These are phyloP conservation scores for Malthinus flaveolus DNA, from an alignment of 2,888 invertebrate genomes.

Conservation along the genomic window DNA sequence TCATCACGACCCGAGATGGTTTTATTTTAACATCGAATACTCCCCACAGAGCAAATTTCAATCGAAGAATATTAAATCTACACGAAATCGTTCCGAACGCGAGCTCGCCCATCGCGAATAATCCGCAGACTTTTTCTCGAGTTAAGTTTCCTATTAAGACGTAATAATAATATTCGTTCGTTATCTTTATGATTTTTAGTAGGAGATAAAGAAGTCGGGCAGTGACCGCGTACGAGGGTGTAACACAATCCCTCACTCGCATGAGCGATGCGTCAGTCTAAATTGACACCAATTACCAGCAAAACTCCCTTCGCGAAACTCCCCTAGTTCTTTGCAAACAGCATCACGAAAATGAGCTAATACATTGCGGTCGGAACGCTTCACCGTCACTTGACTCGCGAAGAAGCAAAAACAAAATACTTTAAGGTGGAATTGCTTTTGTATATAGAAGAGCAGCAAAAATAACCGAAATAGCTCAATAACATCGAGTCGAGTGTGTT, in stretches of 20 bases:
- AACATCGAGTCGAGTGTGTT: neutral
- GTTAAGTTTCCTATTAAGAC: neutral
- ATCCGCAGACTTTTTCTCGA: too few relatives aligned
- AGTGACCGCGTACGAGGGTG: slow-evolving; percentile 44
- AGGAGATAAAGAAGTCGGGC: slow-evolving; percentile 20
- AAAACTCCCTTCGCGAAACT: slow-evolving; percentile 56
- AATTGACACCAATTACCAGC: slow-evolving; percentile 69
- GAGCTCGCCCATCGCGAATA: too few relatives aligned
- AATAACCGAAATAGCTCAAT: neutral
- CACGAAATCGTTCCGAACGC: slow-evolving; percentile 6
- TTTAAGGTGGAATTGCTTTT: neutral
- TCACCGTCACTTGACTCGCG: slow-evolving; percentile 15
- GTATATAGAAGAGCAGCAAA: neutral
- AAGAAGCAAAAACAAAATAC: slow-evolving; percentile 4
- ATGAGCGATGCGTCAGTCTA: slow-evolving; percentile 63
- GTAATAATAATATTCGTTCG: slow-evolving; percentile 18
- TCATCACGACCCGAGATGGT: slow-evolving; percentile 31
- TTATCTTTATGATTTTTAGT: slow-evolving; percentile 21
- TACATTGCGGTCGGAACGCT: slow-evolving; percentile 36
- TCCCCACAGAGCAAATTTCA: slow-evolving; percentile 24
- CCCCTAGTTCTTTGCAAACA: slow-evolving; percentile 52
- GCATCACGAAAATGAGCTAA: slow-evolving; percentile 56
- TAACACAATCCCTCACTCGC: slow-evolving; percentile 54
- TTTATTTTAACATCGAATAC: slow-evolving; percentile 33
- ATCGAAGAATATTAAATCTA: slow-evolving; percentile 21